phyloP scores from a whole-genome alignment of 1,140 invertebrate species.

The Trichonephila clavipes region DNA sequence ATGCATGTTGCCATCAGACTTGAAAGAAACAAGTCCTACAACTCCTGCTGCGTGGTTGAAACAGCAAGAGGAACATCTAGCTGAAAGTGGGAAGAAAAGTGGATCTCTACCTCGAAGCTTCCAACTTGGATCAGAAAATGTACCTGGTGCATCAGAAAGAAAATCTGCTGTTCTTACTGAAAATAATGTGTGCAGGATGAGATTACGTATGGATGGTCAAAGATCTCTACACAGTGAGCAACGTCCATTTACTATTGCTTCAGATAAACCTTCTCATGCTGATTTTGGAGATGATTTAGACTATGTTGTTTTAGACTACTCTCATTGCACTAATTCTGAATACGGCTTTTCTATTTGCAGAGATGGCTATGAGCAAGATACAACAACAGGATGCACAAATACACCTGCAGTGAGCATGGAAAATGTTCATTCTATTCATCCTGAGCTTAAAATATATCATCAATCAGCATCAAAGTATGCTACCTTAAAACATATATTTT shows the following conservation, averaged over 20 bases:
- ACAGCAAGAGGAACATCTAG: conserved; percentile 83
- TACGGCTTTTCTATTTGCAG: conserved; percentile 69
- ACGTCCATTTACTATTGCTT: conserved; percentile 87
- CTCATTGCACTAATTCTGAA: conserved; percentile 78
- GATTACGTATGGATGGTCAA: conserved; percentile 47
- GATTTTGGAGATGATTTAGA: conserved; percentile 78
- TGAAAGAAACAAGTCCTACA: conserved; percentile 81
- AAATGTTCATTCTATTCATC: conserved; percentile 84
- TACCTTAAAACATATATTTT: conserved; percentile 81
- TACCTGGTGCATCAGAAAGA: neutral
- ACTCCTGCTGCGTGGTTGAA: conserved; percentile 85
- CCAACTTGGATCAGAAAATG: conserved; percentile 83
- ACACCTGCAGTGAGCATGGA: conserved; percentile 81
- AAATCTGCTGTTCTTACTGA: neutral
- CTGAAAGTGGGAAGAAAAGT: conserved; percentile 84
- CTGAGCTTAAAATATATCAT: conserved; percentile 89
- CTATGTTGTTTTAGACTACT: conserved; percentile 82
- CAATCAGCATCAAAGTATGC: conserved; percentile 81
- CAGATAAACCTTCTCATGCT: conserved; percentile 83
- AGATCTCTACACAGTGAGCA: conserved; percentile 78
- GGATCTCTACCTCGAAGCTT: conserved; percentile 90
- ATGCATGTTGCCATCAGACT: conserved; percentile 44
- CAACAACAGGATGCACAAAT: conserved; percentile 82
- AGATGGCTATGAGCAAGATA: conserved; percentile 81
- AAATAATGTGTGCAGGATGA: conserved; percentile 1